Evolutionary conservation across 2,888 invertebrate genomes (phyloP).

Genomic region (Nomada lathburiana): DNA sequence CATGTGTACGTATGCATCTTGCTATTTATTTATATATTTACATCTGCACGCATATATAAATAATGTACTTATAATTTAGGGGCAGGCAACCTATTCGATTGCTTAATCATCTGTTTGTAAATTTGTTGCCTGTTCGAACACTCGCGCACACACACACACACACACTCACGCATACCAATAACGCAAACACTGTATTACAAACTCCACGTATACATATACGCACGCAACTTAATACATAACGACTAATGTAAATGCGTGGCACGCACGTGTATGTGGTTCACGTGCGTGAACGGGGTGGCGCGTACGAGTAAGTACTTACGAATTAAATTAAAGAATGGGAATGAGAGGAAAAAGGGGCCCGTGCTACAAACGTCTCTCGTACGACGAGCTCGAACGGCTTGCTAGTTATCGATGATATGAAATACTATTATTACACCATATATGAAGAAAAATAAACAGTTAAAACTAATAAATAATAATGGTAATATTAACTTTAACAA

Average conservation of each 20-base stretch:
- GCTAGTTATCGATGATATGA: conserved; percentile 70
- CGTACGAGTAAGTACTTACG: conserved; percentile 36
- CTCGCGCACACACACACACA: conserved; percentile 20
- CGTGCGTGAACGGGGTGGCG: conserved; percentile 22
- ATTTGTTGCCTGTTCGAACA: conserved; percentile 63
- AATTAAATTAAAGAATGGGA: conserved; percentile 30
- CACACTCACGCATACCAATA: not conserved
- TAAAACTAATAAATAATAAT: conserved; percentile 56
- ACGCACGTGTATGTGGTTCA: conserved; percentile 34
- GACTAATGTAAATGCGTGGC: conserved; percentile 33
- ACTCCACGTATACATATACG: conserved; percentile 31
- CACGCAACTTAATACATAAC: conserved; percentile 15
- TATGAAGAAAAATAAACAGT: conserved; percentile 48
- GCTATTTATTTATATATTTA: conserved; percentile 31
- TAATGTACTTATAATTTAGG: conserved; percentile 66
- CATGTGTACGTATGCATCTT: conserved; percentile 19
- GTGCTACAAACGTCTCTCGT: conserved; percentile 57
- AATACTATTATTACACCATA: conserved; percentile 72
- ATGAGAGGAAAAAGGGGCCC: conserved; percentile 18
- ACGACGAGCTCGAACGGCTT: conserved; percentile 60
- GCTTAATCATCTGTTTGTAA: conserved; percentile 65
- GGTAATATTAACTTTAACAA: conserved; percentile 28
- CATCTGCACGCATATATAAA: conserved; percentile 53
- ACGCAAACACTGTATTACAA: conserved; percentile 29
- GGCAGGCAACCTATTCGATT: conserved; percentile 61